These are phyloP conservation scores for Nezara viridula DNA, from an alignment of 2,888 invertebrate genomes.

Conservation along the genomic window DNA sequence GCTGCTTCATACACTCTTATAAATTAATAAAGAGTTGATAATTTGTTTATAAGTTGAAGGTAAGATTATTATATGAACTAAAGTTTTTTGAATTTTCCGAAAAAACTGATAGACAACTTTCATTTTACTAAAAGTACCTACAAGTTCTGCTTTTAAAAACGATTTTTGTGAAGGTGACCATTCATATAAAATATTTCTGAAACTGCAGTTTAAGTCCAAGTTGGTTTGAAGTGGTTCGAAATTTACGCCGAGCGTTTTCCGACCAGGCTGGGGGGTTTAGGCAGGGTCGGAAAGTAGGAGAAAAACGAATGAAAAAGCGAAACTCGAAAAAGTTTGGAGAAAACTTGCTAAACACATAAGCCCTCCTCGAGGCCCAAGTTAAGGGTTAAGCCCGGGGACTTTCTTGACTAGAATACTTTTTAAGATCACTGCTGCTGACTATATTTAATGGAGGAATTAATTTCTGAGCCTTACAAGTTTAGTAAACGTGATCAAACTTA, in stretches of 20 bases:
- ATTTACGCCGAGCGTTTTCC: background rate
- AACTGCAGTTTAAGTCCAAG: background rate
- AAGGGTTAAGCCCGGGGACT: background rate
- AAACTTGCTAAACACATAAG: conserved; percentile 56
- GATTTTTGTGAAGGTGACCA: background rate
- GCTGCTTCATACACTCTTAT: too few relatives aligned
- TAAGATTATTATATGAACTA: too few relatives aligned
- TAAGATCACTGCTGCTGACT: background rate
- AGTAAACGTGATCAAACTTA: background rate
- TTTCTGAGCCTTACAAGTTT: conserved; percentile 22
- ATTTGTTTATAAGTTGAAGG: too few relatives aligned
- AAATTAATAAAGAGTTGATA: too few relatives aligned
- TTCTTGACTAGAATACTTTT: background rate
- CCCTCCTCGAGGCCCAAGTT: conserved; percentile 23
- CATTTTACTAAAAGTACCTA: too few relatives aligned
- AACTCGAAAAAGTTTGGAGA: conserved; percentile 39
- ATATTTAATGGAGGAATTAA: conserved; percentile 44
- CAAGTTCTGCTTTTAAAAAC: too few relatives aligned
- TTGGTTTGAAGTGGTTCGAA: conserved; percentile 7
- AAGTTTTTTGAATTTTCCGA: too few relatives aligned
- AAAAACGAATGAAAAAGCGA: conserved; percentile 27
- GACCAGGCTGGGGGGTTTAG: background rate
- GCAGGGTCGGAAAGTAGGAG: background rate
- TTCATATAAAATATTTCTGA: background rate
- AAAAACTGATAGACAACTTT: too few relatives aligned